phyloP scores from a whole-genome alignment of 2,888 invertebrate species.

The Phengaris arion region DNA sequence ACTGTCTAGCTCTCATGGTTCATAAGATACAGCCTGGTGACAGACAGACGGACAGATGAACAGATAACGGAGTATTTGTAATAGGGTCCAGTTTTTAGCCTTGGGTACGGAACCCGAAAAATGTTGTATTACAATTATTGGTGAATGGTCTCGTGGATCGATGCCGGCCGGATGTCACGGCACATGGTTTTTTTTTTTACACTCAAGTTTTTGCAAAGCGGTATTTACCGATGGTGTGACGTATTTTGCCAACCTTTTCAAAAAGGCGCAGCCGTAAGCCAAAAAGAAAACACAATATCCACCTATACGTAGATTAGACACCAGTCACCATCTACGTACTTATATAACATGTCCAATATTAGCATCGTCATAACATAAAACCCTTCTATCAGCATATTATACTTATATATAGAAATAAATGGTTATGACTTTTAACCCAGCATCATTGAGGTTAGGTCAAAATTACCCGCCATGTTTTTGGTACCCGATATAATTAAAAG shows the following conservation, averaged over 20 bases:
- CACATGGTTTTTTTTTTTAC: background rate
- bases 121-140: no score
- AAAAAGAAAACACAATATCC: background rate
- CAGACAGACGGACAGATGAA: no score
- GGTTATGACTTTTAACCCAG: no score
- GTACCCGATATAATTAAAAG: no score
- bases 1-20: no score
- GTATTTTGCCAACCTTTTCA: background rate
- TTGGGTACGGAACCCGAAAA: no score
- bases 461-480: no score
- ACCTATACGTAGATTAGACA: background rate
- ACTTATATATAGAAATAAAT: background rate
- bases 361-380: background rate
- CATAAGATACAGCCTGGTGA: no score
- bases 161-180: background rate
- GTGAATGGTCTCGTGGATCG: background rate
- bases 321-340: background rate
- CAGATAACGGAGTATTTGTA: no score
- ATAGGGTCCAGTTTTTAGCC: no score
- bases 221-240: background rate
- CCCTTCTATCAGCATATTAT: background rate
- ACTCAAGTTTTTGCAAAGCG: background rate
- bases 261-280: background rate
- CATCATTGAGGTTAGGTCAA: no score
- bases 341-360: background rate